Evolutionary conservation across 2,888 invertebrate species (phyloP), one percentile per base, ranked within the genome.

Genomic region (Ichneumoninae sp.): DNA sequence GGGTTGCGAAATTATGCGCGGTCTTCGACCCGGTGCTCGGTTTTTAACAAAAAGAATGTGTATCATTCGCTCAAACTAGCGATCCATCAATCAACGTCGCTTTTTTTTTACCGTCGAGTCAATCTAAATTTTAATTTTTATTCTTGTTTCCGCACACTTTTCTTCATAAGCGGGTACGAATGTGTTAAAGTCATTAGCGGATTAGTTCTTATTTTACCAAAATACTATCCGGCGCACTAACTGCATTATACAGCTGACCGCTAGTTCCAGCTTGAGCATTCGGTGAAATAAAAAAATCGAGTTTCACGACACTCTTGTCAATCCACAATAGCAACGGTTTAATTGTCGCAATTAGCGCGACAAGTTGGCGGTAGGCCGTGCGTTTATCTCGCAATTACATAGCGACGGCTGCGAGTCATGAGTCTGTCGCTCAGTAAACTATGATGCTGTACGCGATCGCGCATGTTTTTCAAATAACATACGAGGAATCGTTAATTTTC

Each of bases 301-400:
- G 69, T 57, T 70, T 66, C 75, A 52, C 70, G 63, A 65, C 71
- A 75, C 81, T 78, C 57, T 10, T 10, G 57, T 22, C 26, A 57
- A 26, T 26, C 10, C 13, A 19, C 54, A 30, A 30, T 44, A 26
- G 74, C 69, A 44, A 85, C 44, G 82, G 66, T 85, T 82, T 71
- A 85, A 79, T 85, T 79, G 79, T 63, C 66, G 75, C 71, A 79
- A 85, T 85, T 82, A 85, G 82, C 65, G 52, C 44, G 71, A 73
- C 70, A 63, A 36, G 19, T 50, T 30, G 50, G 13, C 19, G 22
- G 77, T 50, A 54, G 60, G 52, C 40, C 22, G 69, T 36, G 65
- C 50, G 52, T 69, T 78, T 57, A 36, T 81, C 63, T 16, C 57
- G 71, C 74, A 78, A 78, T 75, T 78, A 66, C 36, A 54, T 33